Conservation (phyloP, 2,888 invertebrate species). For the Drosophila tanythrix region DNA sequence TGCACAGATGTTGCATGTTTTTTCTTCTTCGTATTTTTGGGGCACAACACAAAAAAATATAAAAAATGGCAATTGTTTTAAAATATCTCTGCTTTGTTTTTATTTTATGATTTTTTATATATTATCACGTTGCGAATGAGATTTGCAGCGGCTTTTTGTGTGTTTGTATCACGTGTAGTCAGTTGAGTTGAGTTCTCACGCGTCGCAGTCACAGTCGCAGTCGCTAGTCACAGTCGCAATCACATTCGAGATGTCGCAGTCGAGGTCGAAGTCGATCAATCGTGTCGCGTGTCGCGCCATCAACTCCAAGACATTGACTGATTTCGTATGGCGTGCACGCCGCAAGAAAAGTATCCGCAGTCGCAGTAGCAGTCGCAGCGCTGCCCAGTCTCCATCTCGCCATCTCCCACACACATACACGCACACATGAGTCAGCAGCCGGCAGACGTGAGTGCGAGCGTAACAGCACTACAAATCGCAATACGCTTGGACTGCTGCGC, state of each 20-base stretch:
- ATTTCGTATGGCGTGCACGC: constrained; percentile 78
- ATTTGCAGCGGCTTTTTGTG: constrained; percentile 21
- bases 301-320: constrained; percentile 83
- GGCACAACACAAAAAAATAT: constrained; percentile 28
- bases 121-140: constrained; percentile 17
- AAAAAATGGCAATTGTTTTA: constrained; percentile 46
- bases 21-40: background rate
- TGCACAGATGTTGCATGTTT: constrained; percentile 1
- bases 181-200: constrained; percentile 25
- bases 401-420: constrained; percentile 23
- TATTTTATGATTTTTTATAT: background rate
- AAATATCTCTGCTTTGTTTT: background rate
- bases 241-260: constrained; percentile 17
- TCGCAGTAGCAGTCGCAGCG: constrained; percentile 27
- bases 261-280: constrained; percentile 56
- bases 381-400: constrained; percentile 57
- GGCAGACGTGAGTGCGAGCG: constrained; percentile 46
- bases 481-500: constrained; percentile 16
- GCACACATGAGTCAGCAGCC: constrained; percentile 2
- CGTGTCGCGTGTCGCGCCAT: constrained; percentile 82
- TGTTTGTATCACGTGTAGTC: constrained; percentile 39
- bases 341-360: constrained; percentile 80
- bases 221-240: constrained; percentile 39
- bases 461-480: constrained; percentile 36
- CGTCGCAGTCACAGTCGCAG: constrained; percentile 22